These are phyloP conservation scores for Crotalus adamanteus DNA, from an alignment of 2,797 vertebrate genomes.

Conservation along the genomic window DNA sequence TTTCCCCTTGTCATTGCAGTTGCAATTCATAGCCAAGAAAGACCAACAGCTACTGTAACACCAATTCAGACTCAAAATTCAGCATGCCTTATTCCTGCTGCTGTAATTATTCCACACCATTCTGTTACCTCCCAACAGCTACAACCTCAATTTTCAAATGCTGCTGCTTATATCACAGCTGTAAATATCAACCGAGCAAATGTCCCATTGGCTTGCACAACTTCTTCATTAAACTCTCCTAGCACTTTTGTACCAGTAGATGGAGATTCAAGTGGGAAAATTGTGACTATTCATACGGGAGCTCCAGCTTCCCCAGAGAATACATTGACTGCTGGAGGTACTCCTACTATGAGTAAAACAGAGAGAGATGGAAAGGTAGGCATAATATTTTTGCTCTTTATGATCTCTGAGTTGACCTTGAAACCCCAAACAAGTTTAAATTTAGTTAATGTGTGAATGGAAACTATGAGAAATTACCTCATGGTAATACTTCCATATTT, in stretches of 20 bases:
- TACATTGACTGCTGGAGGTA: conserved; percentile 67
- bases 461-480: background rate
- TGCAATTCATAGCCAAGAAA: conserved; percentile 87
- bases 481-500: background rate
- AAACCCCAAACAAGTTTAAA: background rate
- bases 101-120: conserved; percentile 78
- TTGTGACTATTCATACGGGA: conserved; percentile 70
- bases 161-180: conserved; percentile 64
- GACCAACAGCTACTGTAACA: conserved; percentile 87
- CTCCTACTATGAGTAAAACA: conserved; percentile 73
- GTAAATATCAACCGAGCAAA: conserved; percentile 67
- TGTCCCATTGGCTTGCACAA: conserved; percentile 80
- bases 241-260: conserved; percentile 80
- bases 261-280: conserved; percentile 74
- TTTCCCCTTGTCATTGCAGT: conserved; percentile 68
- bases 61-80: conserved; percentile 87
- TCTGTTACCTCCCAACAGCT: conserved; percentile 68
- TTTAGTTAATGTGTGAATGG: background rate
- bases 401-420: background rate
- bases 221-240: conserved; percentile 81
- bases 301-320: conserved; percentile 71
- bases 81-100: conserved; percentile 76
- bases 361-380: conserved; percentile 92
- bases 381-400: conserved; percentile 8
- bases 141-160: conserved; percentile 71